phyloP scores from a whole-genome alignment of 2,113 vertebrate genomes.

The Callionymus lyra region DNA sequence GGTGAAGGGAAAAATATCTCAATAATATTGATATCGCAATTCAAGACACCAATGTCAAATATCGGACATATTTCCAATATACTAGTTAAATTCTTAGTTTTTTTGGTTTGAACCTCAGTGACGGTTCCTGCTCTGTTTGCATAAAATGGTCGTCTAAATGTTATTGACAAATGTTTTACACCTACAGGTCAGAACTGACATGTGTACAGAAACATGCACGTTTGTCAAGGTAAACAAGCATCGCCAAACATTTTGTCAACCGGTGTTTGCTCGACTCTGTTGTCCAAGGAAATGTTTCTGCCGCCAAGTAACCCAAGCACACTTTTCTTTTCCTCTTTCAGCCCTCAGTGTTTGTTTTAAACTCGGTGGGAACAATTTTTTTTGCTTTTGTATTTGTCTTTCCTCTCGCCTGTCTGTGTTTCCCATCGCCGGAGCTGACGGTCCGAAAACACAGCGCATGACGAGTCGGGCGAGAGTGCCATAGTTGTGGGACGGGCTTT shows the following conservation, averaged over 20 bases:
- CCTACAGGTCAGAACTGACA: too few relatives aligned
- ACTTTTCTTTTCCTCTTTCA: slow-evolving; percentile 8
- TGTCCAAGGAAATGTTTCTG: slow-evolving; percentile 11
- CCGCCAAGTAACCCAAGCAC: slow-evolving; percentile 25
- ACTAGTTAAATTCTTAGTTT: too few relatives aligned
- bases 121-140: too few relatives aligned
- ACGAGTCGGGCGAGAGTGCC: slow-evolving; percentile 53
- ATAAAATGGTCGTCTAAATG: too few relatives aligned
- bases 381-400: slow-evolving; percentile 17
- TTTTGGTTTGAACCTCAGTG: too few relatives aligned
- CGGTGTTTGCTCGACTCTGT: slow-evolving; percentile 29
- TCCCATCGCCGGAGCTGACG: slow-evolving; percentile 52
- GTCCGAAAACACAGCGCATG: slow-evolving; percentile 46
- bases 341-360: slow-evolving; percentile 7
- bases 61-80: too few relatives aligned
- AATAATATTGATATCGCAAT: too few relatives aligned
- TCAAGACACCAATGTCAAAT: too few relatives aligned
- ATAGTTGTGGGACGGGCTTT: slow-evolving; percentile 47
- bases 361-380: slow-evolving; percentile 16
- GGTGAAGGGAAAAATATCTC: too few relatives aligned
- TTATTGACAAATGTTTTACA: too few relatives aligned
- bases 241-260: slow-evolving; percentile 18
- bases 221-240: slow-evolving; percentile 26
- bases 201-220: too few relatives aligned
- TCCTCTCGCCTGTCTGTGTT: slow-evolving; percentile 42